phyloP scores from a whole-genome alignment of 2,113 vertebrate genomes.

The Pygoscelis antarcticus region DNA sequence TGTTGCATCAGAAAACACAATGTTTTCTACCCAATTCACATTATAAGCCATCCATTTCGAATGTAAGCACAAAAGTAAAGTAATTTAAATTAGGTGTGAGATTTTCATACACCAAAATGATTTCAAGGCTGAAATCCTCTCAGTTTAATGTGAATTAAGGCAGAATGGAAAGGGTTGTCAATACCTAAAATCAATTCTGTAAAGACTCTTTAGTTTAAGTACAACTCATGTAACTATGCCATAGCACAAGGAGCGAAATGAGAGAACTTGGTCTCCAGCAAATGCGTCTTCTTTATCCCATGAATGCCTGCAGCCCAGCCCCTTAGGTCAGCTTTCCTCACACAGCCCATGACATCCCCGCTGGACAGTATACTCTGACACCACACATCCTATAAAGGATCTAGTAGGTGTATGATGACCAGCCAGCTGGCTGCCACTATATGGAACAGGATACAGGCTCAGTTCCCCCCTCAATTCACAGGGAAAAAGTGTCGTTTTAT shows the following conservation, averaged over 20 bases:
- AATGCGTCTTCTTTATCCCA: not conserved
- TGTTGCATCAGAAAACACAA: not conserved
- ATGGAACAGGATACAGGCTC: not conserved
- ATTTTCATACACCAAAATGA: not conserved
- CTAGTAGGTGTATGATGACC: accelerated
- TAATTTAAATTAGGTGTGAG: not conserved
- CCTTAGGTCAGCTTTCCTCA: not conserved
- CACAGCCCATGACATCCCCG: not conserved
- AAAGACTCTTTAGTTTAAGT: not conserved
- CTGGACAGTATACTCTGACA: not conserved
- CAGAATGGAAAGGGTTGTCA: not conserved
- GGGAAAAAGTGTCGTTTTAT: not conserved
- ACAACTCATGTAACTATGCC: not conserved
- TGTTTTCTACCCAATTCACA: not conserved
- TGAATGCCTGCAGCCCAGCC: accelerated
- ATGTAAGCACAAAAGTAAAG: not conserved
- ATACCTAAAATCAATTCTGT: not conserved
- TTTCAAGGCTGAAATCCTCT: not conserved
- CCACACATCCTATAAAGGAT: too few species aligned
- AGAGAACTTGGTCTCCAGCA: not conserved
- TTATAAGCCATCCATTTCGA: not conserved
- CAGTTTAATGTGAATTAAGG: not conserved
- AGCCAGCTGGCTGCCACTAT: not conserved
- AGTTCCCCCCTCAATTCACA: accelerated
- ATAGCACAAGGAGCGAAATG: not conserved